A percentile compares a stretch with the other conserved stretches of the same genome.
Evolutionary conservation across 2,113 vertebrate species (phyloP).

Genomic region (Rattus rattus): DNA sequence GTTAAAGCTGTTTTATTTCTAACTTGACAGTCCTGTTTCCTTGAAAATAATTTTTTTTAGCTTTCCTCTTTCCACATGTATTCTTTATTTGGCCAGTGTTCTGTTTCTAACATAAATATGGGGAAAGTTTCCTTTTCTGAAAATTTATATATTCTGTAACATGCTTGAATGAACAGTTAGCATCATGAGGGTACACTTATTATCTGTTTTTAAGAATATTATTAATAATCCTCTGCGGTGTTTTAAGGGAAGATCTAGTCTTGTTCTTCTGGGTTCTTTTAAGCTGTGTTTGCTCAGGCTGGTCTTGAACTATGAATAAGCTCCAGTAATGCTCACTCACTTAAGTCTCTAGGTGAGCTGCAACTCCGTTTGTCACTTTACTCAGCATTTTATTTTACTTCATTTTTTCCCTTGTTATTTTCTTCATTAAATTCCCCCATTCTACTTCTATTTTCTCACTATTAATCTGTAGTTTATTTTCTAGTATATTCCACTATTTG

Average conservation of each 20-base stretch:
- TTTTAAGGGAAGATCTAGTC: neutral
- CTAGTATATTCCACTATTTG: neutral
- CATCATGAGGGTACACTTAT: neutral
- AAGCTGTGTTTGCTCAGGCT: neutral
- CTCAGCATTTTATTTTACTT: neutral
- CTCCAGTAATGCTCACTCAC: neutral
- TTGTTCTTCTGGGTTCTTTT: too few species aligned
- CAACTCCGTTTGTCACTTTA: neutral
- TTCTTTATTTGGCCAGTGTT: conserved; percentile 6
- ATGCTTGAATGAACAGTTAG: neutral
- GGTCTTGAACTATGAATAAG: neutral
- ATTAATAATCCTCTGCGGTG: neutral
- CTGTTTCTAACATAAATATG: conserved; percentile 32
- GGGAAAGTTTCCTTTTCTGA: neutral
- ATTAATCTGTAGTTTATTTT: conserved; percentile 4
- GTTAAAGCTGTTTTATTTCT: neutral
- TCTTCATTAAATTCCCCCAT: neutral
- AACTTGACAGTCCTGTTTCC: conserved; percentile 5
- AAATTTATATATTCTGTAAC: neutral
- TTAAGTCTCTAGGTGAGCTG: neutral
- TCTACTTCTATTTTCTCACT: neutral
- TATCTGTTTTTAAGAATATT: neutral
- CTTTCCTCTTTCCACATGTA: neutral
- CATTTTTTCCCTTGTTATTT: neutral
- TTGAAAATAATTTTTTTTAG: conserved; percentile 46